These are phyloP conservation scores for Numida meleagris DNA, from an alignment of 2,113 vertebrate genomes.

Conservation along the genomic window DNA sequence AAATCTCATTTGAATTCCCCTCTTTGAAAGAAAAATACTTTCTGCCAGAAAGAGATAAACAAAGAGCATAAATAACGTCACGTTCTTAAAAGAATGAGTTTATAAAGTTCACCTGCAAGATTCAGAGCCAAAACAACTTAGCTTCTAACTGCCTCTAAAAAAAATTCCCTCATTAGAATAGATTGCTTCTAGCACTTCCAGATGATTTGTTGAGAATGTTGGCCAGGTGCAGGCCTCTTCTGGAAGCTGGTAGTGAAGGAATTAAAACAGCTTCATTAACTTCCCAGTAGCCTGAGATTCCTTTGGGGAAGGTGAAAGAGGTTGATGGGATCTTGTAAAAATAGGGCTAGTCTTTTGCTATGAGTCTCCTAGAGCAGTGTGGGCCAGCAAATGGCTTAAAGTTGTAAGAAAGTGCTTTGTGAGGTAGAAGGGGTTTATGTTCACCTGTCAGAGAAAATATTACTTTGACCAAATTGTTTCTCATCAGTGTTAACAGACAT, in stretches of 20 bases:
- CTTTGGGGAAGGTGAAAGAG: neutral
- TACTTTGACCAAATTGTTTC: neutral
- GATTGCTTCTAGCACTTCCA: neutral
- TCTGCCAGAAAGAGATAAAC: constrained; percentile 1
- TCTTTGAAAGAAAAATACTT: constrained; percentile 17
- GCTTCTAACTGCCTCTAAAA: neutral
- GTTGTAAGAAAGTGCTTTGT: neutral
- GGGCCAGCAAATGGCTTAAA: neutral
- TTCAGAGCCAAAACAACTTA: constrained; percentile 23
- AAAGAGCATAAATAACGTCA: constrained; percentile 50
- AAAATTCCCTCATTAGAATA: constrained; percentile 1
- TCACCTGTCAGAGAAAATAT: neutral
- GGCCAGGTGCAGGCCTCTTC: constrained; percentile 38
- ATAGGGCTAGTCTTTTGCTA: neutral
- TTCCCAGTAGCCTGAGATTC: neutral
- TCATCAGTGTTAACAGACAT: neutral
- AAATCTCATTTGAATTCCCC: constrained; percentile 35
- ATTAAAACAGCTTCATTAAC: neutral
- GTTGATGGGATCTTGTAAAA: neutral
- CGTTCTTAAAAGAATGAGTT: neutral
- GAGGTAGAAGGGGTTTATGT: neutral
- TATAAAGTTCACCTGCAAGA: neutral
- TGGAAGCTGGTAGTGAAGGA: neutral
- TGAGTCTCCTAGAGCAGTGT: neutral
- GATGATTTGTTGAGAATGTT: neutral